Conservation (phyloP, 2,888 invertebrate species). For the Apotomis capreana region DNA sequence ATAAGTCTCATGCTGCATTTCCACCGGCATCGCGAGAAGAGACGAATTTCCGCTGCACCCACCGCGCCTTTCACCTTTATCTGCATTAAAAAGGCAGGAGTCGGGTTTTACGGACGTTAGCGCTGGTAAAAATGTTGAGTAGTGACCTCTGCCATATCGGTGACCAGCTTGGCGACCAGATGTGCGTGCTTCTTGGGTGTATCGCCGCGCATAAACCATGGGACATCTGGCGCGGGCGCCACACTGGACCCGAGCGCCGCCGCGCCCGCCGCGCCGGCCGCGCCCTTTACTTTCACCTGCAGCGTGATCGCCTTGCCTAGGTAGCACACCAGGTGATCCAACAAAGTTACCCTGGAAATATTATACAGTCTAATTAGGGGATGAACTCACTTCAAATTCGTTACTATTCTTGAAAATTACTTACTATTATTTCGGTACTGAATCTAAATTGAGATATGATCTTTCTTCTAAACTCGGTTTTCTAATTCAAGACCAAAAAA, state of each 20-base stretch:
- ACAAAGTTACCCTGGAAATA: conserved; percentile 86
- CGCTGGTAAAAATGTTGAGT: neutral
- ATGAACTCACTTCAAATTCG: no score
- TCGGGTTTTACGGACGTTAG: no score
- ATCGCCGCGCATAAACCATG: conserved; percentile 95
- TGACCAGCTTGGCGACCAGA: conserved; percentile 92
- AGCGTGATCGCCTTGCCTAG: conserved; percentile 95
- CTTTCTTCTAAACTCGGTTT: no score
- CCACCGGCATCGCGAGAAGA: conserved; percentile 67
- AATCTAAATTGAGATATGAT: no score
- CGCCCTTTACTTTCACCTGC: conserved; percentile 89
- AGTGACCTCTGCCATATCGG: conserved; percentile 95
- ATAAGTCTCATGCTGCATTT: no score
- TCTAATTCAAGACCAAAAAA: no score
- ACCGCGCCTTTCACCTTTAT: conserved; percentile 86
- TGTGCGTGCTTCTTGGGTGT: conserved; percentile 94
- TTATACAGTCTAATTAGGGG: neutral
- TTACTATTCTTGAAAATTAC: no score
- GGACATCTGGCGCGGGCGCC: conserved; percentile 58
- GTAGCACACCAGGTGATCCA: conserved; percentile 95
- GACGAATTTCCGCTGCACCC: conserved; percentile 71
- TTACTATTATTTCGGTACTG: no score
- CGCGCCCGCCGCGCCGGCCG: conserved; percentile 67
- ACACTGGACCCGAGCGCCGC: conserved; percentile 83
- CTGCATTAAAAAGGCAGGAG: conserved; percentile 80